Percentiles rank a stretch among this genome's conserved stretches.
phyloP scores from a whole-genome alignment of 2,797 vertebrate genomes.

The Emydoidea blandingii region DNA sequence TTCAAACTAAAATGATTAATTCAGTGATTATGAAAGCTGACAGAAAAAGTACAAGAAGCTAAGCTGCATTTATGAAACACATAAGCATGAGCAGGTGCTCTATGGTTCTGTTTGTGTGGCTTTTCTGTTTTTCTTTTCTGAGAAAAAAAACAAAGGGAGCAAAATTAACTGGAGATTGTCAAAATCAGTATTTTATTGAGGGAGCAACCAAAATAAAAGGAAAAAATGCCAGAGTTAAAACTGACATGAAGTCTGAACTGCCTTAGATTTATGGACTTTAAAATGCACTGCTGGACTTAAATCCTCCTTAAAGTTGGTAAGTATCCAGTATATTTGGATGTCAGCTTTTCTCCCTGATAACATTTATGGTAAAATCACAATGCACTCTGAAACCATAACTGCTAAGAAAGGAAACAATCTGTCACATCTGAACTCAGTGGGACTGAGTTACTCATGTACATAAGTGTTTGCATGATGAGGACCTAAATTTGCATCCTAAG shows the following conservation, averaged over 20 bases:
- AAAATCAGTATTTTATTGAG: neutral
- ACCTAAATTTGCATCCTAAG: neutral
- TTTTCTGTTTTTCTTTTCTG: neutral
- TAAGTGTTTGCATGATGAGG: neutral
- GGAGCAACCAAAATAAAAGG: neutral
- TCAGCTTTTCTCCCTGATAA: neutral
- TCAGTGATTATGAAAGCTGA: neutral
- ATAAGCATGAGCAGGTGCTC: neutral
- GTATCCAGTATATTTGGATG: neutral
- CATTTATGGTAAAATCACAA: neutral
- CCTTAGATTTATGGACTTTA: neutral
- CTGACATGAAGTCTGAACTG: neutral
- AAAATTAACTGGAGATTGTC: neutral
- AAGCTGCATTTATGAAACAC: constrained; percentile 4
- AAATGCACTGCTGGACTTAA: neutral
- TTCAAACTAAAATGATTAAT: constrained; percentile 8
- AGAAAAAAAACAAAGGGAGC: neutral
- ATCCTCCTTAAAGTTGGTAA: neutral
- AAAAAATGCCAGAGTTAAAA: neutral
- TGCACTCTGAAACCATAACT: neutral
- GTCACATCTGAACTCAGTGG: neutral
- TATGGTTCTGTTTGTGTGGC: neutral
- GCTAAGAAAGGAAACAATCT: neutral
- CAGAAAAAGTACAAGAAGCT: neutral
- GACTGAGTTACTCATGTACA: neutral